Evolutionary conservation across 2,888 invertebrate genomes (phyloP), one percentile per base, ranked within the genome.

Genomic region (Belgica antarctica): DNA sequence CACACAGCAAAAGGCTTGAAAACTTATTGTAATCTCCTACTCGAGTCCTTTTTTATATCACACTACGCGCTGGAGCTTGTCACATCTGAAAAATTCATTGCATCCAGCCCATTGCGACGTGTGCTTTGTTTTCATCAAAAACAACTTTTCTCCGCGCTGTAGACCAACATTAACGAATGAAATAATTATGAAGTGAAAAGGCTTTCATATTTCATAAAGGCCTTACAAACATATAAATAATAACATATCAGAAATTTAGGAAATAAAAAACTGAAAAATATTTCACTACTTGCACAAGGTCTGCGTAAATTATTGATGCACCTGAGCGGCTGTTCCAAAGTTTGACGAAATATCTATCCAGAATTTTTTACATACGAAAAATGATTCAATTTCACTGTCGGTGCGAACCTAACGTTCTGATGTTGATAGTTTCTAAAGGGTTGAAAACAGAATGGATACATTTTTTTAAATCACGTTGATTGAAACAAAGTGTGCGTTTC

Each of bases 111-210:
- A 41, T 41, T n/a, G n/a, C 41, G n/a, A n/a, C 24, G n/a, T 3
- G 12, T 41, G 41, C 41, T 41, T 2, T 41, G 41, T n/a, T 41
- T 15, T 41, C 41, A 15, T 41, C n/a, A n/a, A n/a, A n/a, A n/a
- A n/a, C n/a, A n/a, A n/a, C n/a, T 41, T 41, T 41, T 34, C 15
- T 41, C 41, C 12, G 41, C 41, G 41, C 41, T n/a, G 41, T 41
- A 41, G 41, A 15, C 41, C 41, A 41, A 34, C 31, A 62, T 34
- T 62, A 62, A 19, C 15, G 17, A 34, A 31, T 62, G 62, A 62
- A 62, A 62, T 62, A 31, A 62, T 62, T 28, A 62, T 62, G 62
- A 62, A 31, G 28, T 4, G 15, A 31, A 62, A 15, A 31, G 19
- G 1, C 1, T 24, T 59, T 59, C 25, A n/a, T 41, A 5, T 15